These are phyloP conservation scores for Lichenostomus cassidix DNA, from an alignment of 2,113 vertebrate genomes.

Conservation along the genomic window DNA sequence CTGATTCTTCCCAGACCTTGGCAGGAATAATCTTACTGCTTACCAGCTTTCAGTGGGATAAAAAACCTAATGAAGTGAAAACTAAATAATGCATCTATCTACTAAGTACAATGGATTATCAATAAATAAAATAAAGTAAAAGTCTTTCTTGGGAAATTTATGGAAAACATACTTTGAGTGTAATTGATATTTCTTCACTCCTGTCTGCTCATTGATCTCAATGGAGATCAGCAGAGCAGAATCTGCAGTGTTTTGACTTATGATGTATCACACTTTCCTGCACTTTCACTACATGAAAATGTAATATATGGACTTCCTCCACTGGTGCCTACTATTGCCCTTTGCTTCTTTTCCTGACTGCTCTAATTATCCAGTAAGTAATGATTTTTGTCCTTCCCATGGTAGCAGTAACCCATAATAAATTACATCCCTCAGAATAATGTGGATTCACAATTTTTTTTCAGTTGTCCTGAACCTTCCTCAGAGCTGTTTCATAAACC, in stretches of 20 bases:
- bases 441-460: background rate
- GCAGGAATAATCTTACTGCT: conserved; percentile 45
- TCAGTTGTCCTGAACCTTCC: background rate
- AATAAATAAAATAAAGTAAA: background rate
- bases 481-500: background rate
- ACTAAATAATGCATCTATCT: conserved; percentile 1
- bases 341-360: background rate
- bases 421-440: background rate
- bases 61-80: conserved; percentile 37
- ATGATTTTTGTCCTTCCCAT: background rate
- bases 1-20: conserved; percentile 70
- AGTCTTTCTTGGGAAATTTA: background rate
- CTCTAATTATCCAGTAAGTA: background rate
- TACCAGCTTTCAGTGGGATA: conserved; percentile 22
- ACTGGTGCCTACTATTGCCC: background rate
- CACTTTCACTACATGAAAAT: background rate
- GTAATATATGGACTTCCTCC: background rate
- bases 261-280: background rate
- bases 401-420: background rate
- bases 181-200: background rate
- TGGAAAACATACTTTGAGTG: background rate
- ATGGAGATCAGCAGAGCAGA: background rate
- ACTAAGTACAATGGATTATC: background rate
- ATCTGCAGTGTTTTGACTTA: background rate
- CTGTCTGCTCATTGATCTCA: background rate